phyloP scores from a whole-genome alignment of 2,113 vertebrate species.

The Heterochromis multidens region DNA sequence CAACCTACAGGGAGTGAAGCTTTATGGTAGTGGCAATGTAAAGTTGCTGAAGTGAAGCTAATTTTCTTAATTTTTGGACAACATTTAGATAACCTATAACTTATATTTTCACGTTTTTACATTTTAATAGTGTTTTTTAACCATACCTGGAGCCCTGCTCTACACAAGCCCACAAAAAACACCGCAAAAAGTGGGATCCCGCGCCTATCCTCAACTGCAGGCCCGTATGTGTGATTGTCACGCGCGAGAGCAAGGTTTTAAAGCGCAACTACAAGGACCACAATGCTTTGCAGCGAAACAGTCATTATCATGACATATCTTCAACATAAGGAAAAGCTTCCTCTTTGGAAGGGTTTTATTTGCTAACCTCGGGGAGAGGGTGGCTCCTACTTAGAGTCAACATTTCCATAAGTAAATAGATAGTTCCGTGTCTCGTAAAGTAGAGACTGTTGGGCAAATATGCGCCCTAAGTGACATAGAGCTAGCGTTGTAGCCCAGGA shows the following conservation, averaged over 20 bases:
- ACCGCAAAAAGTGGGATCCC: neutral
- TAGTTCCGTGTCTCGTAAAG: neutral
- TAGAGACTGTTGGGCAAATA: neutral
- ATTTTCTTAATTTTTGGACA: neutral
- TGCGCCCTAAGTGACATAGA: neutral
- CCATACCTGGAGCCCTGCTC: neutral
- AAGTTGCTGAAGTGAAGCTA: neutral
- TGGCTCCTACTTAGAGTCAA: slow-evolving; percentile 2
- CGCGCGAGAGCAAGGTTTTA: neutral
- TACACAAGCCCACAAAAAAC: neutral
- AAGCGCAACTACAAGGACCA: slow-evolving; percentile 66
- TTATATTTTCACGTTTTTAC: neutral
- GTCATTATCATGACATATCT: slow-evolving; percentile 67
- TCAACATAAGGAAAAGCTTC: slow-evolving; percentile 61
- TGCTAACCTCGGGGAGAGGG: slow-evolving; percentile 41
- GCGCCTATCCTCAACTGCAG: neutral
- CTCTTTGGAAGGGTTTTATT: slow-evolving; percentile 45
- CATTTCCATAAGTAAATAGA: neutral
- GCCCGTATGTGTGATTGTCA: neutral
- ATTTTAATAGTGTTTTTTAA: neutral
- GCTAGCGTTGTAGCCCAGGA: slow-evolving; percentile 1
- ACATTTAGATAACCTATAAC: neutral
- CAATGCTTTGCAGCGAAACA: slow-evolving; percentile 58
- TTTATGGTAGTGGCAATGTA: no score
- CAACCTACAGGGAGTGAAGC: neutral